Evolutionary conservation across 2,113 vertebrate species (phyloP), one percentile per base, ranked within the genome.

Genomic region (Eonycteris spelaea): DNA sequence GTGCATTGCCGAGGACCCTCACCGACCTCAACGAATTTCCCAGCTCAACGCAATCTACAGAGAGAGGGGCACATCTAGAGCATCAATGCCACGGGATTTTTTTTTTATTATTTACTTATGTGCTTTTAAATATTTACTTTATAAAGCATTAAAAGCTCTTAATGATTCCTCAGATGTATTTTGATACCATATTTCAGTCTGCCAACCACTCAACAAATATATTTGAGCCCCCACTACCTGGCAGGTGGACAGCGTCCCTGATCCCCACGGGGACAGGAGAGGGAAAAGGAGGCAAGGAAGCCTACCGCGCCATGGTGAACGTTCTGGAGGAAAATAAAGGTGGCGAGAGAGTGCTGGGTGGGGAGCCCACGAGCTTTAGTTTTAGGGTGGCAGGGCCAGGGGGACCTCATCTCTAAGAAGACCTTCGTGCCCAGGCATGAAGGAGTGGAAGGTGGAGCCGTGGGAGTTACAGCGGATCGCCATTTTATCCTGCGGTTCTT

Each of bases 381-480:
- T 85, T 75, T 43, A 28, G 10, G 21, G 6, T 1, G 11, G 22
- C 55, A 57, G 9, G 0, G 11, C 9, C 18, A 26, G 55, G 6
- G 11, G 73, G 26, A 35, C 12, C 26, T 67, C 55, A 14, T 9
- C 38, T 10, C 24, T 11, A 14, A 48, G 35, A 55, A 48, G 35
- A 55, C 18, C 7, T 16, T 26, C 55, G 38, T 33, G n/a, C 6
- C 22, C 18, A 51, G 51, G 15, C 26, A 5, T 1, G n/a, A 38
- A 53, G 13, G 22, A 53, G 16, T n/a, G 18, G 30, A 24, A 18
- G 51, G 14, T 6, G 2, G 40, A 82, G n/a, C 53, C n/a, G 1
- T 1, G 26, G 40, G 13, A 3, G 14, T 7, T 1, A 22, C 2
- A 2, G 4, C 4, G 0, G 51, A 61, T 21, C 33, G 2, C 1